Conservation (phyloP, 1,140 invertebrate species). For the Holotrichia oblita region DNA sequence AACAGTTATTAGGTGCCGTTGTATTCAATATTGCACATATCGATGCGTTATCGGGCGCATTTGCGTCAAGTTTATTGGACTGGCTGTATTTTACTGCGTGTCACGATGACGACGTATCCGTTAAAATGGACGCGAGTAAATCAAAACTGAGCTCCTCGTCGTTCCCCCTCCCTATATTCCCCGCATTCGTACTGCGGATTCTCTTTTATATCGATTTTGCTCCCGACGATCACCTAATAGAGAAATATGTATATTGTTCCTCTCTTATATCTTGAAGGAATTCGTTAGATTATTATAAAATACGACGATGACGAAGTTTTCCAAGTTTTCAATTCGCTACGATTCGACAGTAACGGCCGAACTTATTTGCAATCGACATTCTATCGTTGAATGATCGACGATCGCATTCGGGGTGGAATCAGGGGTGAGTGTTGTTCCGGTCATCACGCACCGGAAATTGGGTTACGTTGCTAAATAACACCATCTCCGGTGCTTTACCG, state of each 20-base stretch:
- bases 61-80: conserved; percentile 11
- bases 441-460: conserved; percentile 33
- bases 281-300: too few relatives aligned
- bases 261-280: too few relatives aligned
- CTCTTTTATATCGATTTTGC: background rate
- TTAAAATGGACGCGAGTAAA: background rate
- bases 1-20: background rate
- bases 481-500: conserved; percentile 9
- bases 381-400: conserved; percentile 29
- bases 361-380: conserved; percentile 26
- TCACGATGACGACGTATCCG: background rate
- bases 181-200: background rate
- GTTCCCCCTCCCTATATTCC: background rate
- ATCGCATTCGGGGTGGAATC: background rate
- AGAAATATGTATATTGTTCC: too few relatives aligned
- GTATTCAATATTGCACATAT: conserved; percentile 17
- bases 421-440: conserved; percentile 14
- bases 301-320: too few relatives aligned
- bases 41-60: background rate
- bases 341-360: too few relatives aligned
- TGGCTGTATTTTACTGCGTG: background rate
- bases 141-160: background rate
- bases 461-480: conserved; percentile 33
- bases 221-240: too few relatives aligned
- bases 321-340: too few relatives aligned